Conservation (phyloP, 2,113 vertebrate genomes). For the Martes martes region DNA sequence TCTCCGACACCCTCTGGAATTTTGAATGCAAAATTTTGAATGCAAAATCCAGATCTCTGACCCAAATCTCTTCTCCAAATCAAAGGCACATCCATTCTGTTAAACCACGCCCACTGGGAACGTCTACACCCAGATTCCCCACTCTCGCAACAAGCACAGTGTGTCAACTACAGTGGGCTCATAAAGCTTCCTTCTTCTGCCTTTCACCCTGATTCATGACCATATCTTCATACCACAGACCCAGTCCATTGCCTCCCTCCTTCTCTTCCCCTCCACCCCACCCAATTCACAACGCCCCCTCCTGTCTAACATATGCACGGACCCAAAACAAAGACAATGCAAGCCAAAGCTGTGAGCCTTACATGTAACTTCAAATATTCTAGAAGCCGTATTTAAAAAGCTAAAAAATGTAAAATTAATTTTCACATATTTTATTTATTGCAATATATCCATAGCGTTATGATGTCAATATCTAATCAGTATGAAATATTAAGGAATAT, state of each 20-base stretch:
- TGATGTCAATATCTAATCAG: neutral
- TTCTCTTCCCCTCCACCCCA: neutral
- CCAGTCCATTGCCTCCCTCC: neutral
- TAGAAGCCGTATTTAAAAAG: neutral
- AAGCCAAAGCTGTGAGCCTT: neutral
- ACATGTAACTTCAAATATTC: neutral
- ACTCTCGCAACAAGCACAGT: neutral
- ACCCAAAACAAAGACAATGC: neutral
- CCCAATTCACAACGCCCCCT: neutral
- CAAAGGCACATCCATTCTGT: neutral
- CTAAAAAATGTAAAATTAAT: neutral
- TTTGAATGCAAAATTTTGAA: neutral
- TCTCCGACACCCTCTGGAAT: neutral
- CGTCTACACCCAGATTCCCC: neutral
- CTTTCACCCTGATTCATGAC: neutral
- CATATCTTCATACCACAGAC: neutral
- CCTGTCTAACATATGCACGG: neutral
- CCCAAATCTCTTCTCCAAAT: neutral
- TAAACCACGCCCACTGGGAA: fast-evolving
- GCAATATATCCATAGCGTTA: neutral
- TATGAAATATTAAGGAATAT: neutral
- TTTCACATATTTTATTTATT: neutral
- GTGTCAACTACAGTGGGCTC: neutral
- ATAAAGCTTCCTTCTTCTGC: neutral
- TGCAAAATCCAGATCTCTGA: neutral